Evolutionary conservation across 2,888 invertebrate genomes (phyloP), one percentile per base, ranked within the genome.

Genomic region (Drosophila recens): DNA sequence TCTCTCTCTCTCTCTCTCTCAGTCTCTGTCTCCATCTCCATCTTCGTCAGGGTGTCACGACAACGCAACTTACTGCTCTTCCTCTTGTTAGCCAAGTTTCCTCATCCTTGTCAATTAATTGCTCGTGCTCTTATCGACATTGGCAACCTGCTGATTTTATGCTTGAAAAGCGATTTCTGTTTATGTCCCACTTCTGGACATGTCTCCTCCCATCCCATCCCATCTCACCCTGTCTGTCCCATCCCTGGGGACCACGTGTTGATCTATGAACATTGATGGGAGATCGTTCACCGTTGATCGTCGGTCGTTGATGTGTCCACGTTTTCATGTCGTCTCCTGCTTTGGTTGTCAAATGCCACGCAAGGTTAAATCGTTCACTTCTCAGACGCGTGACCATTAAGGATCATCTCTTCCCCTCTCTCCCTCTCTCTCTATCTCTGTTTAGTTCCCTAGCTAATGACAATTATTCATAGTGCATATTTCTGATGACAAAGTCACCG

Each of bases 311-410:
- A 82, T 72, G 68, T 62, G 72, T 72, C 80, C 83, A 82, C 80
- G 81, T 65, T 83, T 75, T 77, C 49, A 52, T 43, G 58, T 51
- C 57, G 67, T 53, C 73, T 59, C 61, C 67, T 66, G 71, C 36
- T 51, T 73, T 51, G 69, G 34, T 61, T 75, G 67, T 67, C 36
- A 72, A 75, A 58, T 75, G 75, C 72, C 80, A 69, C 40, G 67
- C 75, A 79, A 85, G 80, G 88, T 85, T 79, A 77, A 73, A 64
- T 77, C 82, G 85, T 71, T 79, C 56, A 49, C 70, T 68, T 17
- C 66, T 58, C 45, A 48, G 72, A 67, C 67, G 74, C 79, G 77
- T 73, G 76, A 75, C 62, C 72, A 72, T 42, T 30, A 27, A 15
- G 51, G 23, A 67, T 59, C 45, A 13, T 61, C 54, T 57, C 11